phyloP scores from a whole-genome alignment of 2,797 vertebrate genomes.

The Mormyrus proboscirostris region DNA sequence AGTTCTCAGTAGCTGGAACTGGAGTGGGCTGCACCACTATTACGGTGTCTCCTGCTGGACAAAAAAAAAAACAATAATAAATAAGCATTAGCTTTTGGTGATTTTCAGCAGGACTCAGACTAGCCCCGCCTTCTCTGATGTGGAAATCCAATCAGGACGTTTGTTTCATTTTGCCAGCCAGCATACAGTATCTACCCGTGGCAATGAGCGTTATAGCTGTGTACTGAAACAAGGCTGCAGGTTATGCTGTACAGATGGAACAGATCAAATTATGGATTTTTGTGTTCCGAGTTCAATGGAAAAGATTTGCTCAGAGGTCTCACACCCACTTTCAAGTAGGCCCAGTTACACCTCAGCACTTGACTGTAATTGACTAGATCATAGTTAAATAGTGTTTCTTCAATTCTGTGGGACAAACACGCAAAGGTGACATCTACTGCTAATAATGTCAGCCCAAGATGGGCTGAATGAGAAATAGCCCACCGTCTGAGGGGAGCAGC shows the following conservation, averaged over 20 bases:
- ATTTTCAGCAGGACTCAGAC: background rate
- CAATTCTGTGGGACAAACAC: background rate
- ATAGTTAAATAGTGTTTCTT: background rate
- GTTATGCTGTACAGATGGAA: background rate
- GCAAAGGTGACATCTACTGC: background rate
- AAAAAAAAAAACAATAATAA: slow-evolving; percentile 30
- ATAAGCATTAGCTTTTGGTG: background rate
- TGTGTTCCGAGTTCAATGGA: background rate
- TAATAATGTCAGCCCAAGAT: background rate
- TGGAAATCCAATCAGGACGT: background rate
- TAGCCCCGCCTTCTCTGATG: background rate
- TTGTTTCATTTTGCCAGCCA: background rate
- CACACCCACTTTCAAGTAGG: background rate
- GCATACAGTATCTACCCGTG: background rate
- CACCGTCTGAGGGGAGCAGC: background rate
- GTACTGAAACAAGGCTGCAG: background rate
- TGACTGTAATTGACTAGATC: background rate
- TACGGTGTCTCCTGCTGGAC: slow-evolving; percentile 59
- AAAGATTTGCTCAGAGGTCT: background rate
- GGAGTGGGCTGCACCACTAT: slow-evolving; percentile 64
- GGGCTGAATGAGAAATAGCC: background rate
- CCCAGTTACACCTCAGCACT: background rate
- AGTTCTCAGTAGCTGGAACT: slow-evolving; percentile 50
- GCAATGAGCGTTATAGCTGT: background rate
- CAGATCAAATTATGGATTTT: background rate